Base-by-base conservation (phyloP, 2,113 vertebrate species). In the Talpa occidentalis region DNA sequence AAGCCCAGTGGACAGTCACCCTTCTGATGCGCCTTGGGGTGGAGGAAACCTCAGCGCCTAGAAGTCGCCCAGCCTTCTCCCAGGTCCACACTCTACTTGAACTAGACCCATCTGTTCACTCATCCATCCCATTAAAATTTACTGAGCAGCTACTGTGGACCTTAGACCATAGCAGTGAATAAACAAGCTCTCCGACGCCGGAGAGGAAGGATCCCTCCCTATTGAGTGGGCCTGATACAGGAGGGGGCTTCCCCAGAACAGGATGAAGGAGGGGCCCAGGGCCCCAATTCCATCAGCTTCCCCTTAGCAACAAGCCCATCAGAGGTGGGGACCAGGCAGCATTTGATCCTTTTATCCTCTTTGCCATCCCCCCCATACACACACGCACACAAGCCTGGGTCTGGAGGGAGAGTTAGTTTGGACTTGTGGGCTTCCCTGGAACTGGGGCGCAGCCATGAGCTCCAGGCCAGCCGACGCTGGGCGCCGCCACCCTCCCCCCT, bases 331-430 rank as follows among this genome's bases (percentile, higher is more conserved):
- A 96, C 86, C 87, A 66, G 90, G 92, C 77, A 90, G 56, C 0
- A 24, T 92, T 76, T 92, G 82, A 98, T 96, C 92, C 96, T 69
- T 93, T 67, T 54, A 3, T 52, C 81, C 89, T 70, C 70, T 62
- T 89, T 92, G 89, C 47, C 5, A 76, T 44, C 79, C 3, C 59
- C 28, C 59, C 37, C 19, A 19, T 3, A 6, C 17, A 12, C 77
- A 64, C 19, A 17, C 69, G 19, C 35, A 37, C 21, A 15, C 1
- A 74, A 59, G 56, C 78, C 87, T 49, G 52, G 35, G 66, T 11
- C 94, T 10, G 95, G 90, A 87, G 74, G 10, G 56, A 94, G 86
- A 88, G 93, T 93, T 37, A n/a, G 22, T 54, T 89, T 0, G 12
- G 64, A 28, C 35, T 82, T 40, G 67, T 3, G 88, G 96, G 64